A percentile compares a stretch with the other conserved stretches of the same genome.
phyloP scores from a whole-genome alignment of 1,140 invertebrate species.

The Cylas formicarius region DNA sequence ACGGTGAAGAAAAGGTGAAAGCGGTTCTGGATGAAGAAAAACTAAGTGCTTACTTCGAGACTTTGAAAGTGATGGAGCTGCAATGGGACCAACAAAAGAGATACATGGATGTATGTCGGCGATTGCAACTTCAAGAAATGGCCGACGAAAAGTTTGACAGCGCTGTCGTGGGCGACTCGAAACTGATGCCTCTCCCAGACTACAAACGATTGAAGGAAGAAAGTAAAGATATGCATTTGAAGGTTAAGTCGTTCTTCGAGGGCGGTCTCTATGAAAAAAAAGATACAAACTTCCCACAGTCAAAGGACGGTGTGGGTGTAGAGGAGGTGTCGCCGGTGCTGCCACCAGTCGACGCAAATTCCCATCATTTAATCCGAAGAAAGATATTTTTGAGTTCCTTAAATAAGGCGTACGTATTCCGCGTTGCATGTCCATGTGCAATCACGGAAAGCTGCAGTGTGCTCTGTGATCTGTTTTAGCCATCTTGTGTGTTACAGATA shows the following conservation, averaged over 20 bases:
- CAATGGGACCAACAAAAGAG: slow-evolving; percentile 35
- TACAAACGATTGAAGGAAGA: slow-evolving; percentile 51
- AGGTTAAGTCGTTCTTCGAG: slow-evolving; percentile 48
- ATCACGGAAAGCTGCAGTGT: not conserved
- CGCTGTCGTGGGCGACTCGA: slow-evolving; percentile 32
- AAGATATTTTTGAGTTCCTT: slow-evolving; percentile 50
- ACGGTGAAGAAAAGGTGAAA: slow-evolving; percentile 50
- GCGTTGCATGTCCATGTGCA: not conserved
- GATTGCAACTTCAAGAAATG: slow-evolving; percentile 49
- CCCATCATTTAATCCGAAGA: slow-evolving; percentile 49
- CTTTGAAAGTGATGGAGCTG: slow-evolving; percentile 36
- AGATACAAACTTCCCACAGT: slow-evolving; percentile 32
- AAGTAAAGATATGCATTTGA: slow-evolving; percentile 47
- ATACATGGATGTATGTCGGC: slow-evolving; percentile 49
- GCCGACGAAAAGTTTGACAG: slow-evolving; percentile 47
- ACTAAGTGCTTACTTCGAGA: slow-evolving; percentile 48
- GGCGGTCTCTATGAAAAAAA: slow-evolving; percentile 31
- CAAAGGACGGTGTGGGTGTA: slow-evolving; percentile 23
- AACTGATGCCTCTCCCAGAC: slow-evolving; percentile 50
- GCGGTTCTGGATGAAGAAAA: slow-evolving; percentile 49
- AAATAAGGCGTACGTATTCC: slow-evolving; percentile 43
- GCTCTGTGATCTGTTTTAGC: not conserved
- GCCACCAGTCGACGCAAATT: slow-evolving; percentile 49
- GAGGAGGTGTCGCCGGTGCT: slow-evolving; percentile 35
- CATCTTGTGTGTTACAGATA: not conserved